Evolutionary conservation across 2,888 invertebrate species (phyloP), one percentile per base, ranked within the genome.

Genomic region (Cheiracanthium punctorium): DNA sequence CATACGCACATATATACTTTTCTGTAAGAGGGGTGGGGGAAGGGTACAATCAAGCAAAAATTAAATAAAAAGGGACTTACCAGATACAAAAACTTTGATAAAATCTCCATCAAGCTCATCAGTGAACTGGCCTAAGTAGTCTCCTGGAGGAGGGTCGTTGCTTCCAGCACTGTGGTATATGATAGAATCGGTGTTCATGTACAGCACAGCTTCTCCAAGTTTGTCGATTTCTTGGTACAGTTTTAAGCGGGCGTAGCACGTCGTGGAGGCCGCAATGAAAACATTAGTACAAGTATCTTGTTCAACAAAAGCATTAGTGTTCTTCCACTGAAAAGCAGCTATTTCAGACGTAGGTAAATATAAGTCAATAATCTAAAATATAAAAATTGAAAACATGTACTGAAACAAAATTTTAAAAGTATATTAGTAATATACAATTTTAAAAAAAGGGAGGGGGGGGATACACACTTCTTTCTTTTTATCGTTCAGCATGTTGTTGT

Each of bases 51-150:
- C 37, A 37, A 4, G 10, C 37, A 37, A 7, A 37, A 7, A 37
- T 37, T 7, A 7, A 37, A 7, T 7, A 7, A 37, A 7, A 58
- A 24, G 24, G 4, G 2, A 12, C 48, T 73, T 48, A 73, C 72
- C 72, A 43, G 72, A 73, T 4, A 73, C 72, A 30, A 73, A 73
- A 12, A 37, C 37, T 2, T 48, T 48, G 24, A 73, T 73, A 5
- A 24, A 29, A 0, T 73, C 29, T 14, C 72, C 72, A 10, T 43
- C 14, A 1, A 73, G 29, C n/a, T 73, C 72, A n/a, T 73, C 72
- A 14, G 72, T 73, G 14, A 73, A 52, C 14, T 52, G 48, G 0
- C 72, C 72, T 14, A 43, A 17, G 29, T 29, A 73, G 20, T 43
- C 30, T n/a, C 48, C 43, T 7, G 48, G 29, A 12, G 72, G 72